Evolutionary conservation across 2,113 vertebrate species (phyloP).

Genomic region (Pelusios castaneus): DNA sequence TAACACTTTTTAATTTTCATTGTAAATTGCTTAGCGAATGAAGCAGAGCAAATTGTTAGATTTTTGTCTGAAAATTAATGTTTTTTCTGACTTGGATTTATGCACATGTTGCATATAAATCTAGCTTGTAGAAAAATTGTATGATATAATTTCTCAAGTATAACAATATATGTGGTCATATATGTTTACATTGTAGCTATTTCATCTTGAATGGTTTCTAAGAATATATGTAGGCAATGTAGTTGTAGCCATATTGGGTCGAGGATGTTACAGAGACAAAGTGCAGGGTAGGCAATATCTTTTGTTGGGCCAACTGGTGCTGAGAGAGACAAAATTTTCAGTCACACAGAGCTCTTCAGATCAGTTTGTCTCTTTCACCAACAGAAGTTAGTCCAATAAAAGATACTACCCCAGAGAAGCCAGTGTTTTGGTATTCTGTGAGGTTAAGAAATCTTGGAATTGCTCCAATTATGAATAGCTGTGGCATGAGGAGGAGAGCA

Average conservation of each 20-base stretch:
- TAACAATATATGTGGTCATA: background rate
- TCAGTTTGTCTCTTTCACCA: background rate
- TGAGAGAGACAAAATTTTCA: background rate
- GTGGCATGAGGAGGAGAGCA: background rate
- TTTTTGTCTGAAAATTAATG: background rate
- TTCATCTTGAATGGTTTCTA: background rate
- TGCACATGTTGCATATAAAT: accelerated
- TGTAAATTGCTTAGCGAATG: background rate
- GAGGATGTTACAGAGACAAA: background rate
- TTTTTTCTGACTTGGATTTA: background rate
- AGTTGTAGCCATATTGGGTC: too few relatives aligned
- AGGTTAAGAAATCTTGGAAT: background rate
- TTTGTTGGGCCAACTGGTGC: background rate
- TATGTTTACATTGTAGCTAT: background rate
- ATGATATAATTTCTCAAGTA: background rate
- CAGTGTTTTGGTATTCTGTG: background rate
- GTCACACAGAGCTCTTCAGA: background rate
- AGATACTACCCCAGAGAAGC: background rate
- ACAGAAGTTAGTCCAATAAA: background rate
- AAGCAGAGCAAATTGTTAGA: background rate
- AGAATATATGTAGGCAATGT: background rate
- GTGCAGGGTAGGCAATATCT: background rate
- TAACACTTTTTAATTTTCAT: background rate
- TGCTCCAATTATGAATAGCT: background rate
- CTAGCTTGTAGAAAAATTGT: background rate